Evolutionary conservation across 2,888 invertebrate species (phyloP).

Genomic region (Xanthorhoe designata): DNA sequence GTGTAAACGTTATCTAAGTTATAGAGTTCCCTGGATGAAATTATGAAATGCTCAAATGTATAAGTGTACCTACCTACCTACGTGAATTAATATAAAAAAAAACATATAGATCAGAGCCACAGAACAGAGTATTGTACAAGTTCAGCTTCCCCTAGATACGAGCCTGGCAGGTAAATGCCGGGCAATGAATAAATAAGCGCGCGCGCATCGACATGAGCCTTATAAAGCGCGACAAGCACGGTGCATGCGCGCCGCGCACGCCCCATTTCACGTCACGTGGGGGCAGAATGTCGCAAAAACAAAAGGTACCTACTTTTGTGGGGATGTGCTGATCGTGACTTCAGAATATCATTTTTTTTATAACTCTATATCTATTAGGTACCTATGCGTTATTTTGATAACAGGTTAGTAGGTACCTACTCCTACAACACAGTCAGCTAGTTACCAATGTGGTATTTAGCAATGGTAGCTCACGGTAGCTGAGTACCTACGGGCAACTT

Average conservation of each 20-base stretch:
- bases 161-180: constrained; percentile 32
- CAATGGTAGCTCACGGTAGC: too few species aligned
- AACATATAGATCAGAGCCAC: too few species aligned
- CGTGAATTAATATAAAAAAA: too few species aligned
- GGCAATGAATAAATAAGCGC: constrained; percentile 73
- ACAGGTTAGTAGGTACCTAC: too few species aligned
- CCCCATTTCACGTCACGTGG: constrained; percentile 57
- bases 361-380: background rate
- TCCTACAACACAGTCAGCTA: too few species aligned
- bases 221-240: constrained; percentile 66
- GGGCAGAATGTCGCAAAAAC: constrained; percentile 55
- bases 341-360: background rate
- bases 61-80: too few species aligned
- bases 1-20: too few species aligned
- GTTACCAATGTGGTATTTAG: too few species aligned
- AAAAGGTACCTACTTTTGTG: constrained; percentile 40
- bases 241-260: constrained; percentile 55
- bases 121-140: background rate
- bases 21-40: too few species aligned
- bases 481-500: too few species aligned
- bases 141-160: constrained; percentile 2
- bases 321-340: constrained; percentile 25
- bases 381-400: background rate
- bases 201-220: constrained; percentile 56
- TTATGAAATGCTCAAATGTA: too few species aligned